A percentile compares a stretch with the other conserved stretches of the same genome.
These are phyloP conservation scores for Corythoichthys intestinalis DNA, from an alignment of 2,113 vertebrate species.

Conservation along the genomic window DNA sequence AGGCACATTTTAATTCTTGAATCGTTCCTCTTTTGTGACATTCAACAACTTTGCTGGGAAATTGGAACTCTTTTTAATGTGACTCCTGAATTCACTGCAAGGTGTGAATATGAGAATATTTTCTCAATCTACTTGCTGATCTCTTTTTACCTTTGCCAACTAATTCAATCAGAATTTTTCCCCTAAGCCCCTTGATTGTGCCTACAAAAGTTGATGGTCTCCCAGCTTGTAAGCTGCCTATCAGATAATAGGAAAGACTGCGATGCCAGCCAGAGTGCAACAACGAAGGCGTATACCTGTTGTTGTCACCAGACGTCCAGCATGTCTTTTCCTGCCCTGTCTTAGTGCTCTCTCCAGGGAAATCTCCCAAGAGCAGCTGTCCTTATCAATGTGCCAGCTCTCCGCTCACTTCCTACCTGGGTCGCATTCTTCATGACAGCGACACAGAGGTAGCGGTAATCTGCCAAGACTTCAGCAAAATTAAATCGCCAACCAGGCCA, in stretches of 20 bases:
- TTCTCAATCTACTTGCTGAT: constrained; percentile 62
- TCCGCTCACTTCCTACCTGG: constrained; percentile 55
- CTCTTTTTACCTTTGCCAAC: constrained; percentile 54
- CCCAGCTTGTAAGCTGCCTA: constrained; percentile 69
- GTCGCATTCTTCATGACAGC: constrained; percentile 70
- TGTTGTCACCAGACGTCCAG: constrained; percentile 70
- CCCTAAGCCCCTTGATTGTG: constrained; percentile 61
- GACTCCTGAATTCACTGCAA: constrained; percentile 39
- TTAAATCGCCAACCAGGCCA: constrained; percentile 64
- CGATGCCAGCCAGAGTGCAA: constrained; percentile 49
- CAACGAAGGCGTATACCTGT: constrained; percentile 45
- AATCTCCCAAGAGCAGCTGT: constrained; percentile 75
- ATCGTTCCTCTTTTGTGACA: constrained; percentile 37
- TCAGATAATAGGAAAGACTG: constrained; percentile 70
- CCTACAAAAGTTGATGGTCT: constrained; percentile 65
- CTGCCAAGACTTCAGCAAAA: constrained; percentile 72
- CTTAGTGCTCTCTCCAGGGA: constrained; percentile 71
- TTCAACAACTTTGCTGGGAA: constrained; percentile 31
- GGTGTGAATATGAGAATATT: constrained; percentile 17
- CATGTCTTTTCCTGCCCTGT: constrained; percentile 50
- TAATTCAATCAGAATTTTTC: constrained; percentile 64
- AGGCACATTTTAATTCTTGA: constrained; percentile 32
- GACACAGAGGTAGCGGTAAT: constrained; percentile 64
- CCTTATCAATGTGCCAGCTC: constrained; percentile 74
- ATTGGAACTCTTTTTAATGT: constrained; percentile 26